Conservation (phyloP, 2,113 vertebrate genomes). For the Chaenocephalus aceratus region DNA sequence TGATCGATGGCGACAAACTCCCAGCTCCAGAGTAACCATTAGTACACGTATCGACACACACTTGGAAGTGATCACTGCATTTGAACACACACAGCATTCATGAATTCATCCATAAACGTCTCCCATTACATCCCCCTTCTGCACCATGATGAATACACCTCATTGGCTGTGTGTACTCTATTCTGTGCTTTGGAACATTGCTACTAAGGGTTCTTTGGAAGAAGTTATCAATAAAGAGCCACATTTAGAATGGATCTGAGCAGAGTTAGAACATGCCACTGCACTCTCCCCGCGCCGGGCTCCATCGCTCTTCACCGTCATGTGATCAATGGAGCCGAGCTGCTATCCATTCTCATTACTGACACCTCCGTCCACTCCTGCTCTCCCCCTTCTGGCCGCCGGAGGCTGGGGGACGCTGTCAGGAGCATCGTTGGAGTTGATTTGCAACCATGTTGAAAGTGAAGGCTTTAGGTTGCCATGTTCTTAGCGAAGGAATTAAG, state of each 20-base stretch:
- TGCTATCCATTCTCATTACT: conserved; percentile 78
- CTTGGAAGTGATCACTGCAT: conserved; percentile 43
- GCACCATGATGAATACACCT: conserved; percentile 60
- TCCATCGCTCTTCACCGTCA: conserved; percentile 61
- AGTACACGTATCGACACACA: conserved; percentile 59
- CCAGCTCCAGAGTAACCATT: conserved; percentile 37
- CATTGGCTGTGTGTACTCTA: conserved; percentile 42
- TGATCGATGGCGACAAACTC: conserved; percentile 54
- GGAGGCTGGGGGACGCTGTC: conserved; percentile 44
- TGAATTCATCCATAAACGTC: conserved; percentile 53
- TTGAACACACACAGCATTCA: conserved; percentile 3
- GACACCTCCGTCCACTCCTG: conserved; percentile 47
- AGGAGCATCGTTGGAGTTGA: conserved; percentile 27
- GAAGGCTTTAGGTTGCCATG: conserved; percentile 36
- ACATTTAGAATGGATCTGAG: conserved; percentile 82
- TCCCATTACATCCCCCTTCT: conserved; percentile 57
- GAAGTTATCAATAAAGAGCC: conserved; percentile 74
- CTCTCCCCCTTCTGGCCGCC: conserved; percentile 39
- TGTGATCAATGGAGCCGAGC: conserved; percentile 69
- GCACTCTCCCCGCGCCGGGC: conserved; percentile 28
- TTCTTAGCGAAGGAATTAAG: not conserved
- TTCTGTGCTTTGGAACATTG: conserved; percentile 12
- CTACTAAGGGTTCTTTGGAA: conserved; percentile 39
- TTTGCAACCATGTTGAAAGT: conserved; percentile 21
- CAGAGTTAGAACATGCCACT: conserved; percentile 65